Evolutionary conservation across 2,888 invertebrate species (phyloP).

Genomic region (Drosophila helvetica): DNA sequence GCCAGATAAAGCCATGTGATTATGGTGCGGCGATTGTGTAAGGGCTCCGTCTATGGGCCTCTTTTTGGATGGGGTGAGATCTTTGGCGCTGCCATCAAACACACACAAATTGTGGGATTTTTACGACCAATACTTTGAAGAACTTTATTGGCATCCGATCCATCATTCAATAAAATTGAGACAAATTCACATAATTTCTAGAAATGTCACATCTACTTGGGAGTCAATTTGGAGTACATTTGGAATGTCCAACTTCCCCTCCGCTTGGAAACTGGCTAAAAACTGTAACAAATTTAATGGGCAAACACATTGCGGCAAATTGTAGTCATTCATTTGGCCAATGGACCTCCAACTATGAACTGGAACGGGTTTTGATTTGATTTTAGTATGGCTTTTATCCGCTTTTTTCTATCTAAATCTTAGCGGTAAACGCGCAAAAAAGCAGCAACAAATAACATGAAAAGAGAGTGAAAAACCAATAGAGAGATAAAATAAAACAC

Average conservation of each 20-base stretch:
- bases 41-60: conserved; percentile 10
- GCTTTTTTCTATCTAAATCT: conserved; percentile 24
- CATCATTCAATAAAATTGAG: conserved; percentile 2
- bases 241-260: conserved; percentile 10
- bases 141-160: conserved; percentile 5
- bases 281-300: conserved; percentile 53
- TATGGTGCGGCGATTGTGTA: conserved; percentile 45
- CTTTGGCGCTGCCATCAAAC: not conserved
- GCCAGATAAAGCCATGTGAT: conserved; percentile 54
- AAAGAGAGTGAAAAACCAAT: not conserved
- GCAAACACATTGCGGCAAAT: conserved; percentile 55
- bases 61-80: conserved; percentile 29
- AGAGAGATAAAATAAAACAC: conserved; percentile 31
- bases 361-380: conserved; percentile 51
- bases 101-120: not conserved
- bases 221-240: conserved; percentile 20
- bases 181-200: not conserved
- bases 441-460: not conserved
- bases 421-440: conserved; percentile 42
- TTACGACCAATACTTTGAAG: conserved; percentile 5
- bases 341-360: conserved; percentile 34
- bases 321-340: conserved; percentile 56
- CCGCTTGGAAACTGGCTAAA: conserved; percentile 21
- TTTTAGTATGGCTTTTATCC: conserved; percentile 5
- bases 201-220: conserved; percentile 23